These are phyloP conservation scores for Ibycter americanus DNA, from an alignment of 2,797 vertebrate genomes.

Conservation along the genomic window DNA sequence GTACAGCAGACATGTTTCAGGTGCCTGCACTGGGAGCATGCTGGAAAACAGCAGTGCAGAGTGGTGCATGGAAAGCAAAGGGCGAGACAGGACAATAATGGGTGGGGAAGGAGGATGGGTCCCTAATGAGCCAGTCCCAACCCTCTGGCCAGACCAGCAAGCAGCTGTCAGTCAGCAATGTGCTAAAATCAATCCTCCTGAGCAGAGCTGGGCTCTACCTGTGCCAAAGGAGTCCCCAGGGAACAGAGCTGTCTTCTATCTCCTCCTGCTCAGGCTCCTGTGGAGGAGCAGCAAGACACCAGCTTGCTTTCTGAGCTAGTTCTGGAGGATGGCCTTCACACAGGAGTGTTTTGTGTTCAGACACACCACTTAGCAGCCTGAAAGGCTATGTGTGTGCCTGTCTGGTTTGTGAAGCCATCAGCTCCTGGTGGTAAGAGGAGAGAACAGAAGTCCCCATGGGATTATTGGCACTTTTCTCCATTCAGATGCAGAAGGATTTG, in stretches of 20 bases:
- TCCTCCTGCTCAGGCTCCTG: background rate
- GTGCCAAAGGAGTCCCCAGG: background rate
- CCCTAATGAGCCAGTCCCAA: background rate
- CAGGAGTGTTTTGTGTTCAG: fast-evolving
- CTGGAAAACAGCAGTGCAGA: background rate
- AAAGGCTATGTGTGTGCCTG: background rate
- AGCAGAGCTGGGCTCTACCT: background rate
- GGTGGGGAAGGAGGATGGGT: background rate
- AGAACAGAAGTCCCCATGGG: background rate
- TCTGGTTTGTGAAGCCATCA: background rate
- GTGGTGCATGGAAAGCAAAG: background rate
- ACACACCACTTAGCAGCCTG: background rate
- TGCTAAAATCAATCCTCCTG: background rate
- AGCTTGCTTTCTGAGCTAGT: fast-evolving
- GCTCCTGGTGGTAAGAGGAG: background rate
- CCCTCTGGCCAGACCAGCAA: background rate
- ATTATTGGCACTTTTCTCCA: background rate
- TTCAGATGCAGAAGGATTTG: background rate
- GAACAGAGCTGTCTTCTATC: background rate
- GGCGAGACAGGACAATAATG: background rate
- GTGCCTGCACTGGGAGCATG: background rate
- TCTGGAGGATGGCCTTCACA: background rate
- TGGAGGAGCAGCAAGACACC: background rate
- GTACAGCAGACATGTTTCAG: conserved; percentile 23
- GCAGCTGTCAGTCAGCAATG: background rate